These are phyloP conservation scores for Solenodon paradoxus DNA, from an alignment of 2,113 vertebrate species.

Conservation along the genomic window DNA sequence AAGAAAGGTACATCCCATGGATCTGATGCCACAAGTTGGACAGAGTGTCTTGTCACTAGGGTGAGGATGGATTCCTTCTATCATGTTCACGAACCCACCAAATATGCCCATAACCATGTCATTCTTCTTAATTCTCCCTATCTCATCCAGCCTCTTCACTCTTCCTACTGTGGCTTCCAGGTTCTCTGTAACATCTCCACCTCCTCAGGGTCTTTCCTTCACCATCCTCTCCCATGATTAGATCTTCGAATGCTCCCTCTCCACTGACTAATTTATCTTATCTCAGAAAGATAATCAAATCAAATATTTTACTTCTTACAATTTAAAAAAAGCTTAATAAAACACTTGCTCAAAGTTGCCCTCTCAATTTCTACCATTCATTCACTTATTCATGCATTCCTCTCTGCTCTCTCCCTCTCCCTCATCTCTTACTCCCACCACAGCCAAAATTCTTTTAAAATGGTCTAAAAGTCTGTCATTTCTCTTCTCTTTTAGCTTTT, in stretches of 20 bases:
- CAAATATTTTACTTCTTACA: background rate
- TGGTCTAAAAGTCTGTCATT: background rate
- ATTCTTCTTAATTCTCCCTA: too few relatives aligned
- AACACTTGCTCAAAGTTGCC: background rate
- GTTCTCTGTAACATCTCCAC: background rate
- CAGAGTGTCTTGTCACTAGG: background rate
- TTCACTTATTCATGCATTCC: background rate
- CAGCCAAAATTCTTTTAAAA: background rate
- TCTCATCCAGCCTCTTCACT: background rate
- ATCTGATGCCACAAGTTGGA: background rate
- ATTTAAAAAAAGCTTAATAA: background rate
- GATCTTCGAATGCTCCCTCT: background rate
- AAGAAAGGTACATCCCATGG: background rate
- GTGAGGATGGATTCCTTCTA: background rate
- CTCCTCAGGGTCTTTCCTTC: background rate
- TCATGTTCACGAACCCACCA: background rate
- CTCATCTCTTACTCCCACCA: background rate
- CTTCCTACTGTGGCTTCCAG: background rate
- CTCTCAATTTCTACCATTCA: background rate
- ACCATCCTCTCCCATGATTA: background rate
- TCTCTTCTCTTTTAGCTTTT: background rate
- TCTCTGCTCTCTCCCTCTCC: background rate
- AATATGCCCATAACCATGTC: background rate
- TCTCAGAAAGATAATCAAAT: background rate
- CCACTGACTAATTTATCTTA: background rate